Conservation (phyloP, 92 coral and sea anemone genomes). For the Anthopleura xanthogrammica region DNA sequence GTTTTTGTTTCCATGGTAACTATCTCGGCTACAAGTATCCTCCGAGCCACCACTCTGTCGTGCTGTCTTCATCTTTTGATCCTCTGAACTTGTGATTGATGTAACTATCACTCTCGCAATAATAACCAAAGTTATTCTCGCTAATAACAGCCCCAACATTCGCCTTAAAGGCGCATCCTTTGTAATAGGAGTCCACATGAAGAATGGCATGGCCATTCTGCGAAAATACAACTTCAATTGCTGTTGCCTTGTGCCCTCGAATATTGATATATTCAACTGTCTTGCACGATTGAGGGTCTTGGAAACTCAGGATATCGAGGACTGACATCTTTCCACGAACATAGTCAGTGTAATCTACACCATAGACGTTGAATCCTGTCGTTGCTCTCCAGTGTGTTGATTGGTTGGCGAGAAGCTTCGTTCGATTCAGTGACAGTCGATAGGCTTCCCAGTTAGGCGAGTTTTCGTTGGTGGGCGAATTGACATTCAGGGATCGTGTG, state of each 20-base stretch:
- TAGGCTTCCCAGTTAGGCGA: slow-evolving; percentile 34
- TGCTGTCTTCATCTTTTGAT: neutral
- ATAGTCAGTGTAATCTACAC: slow-evolving; percentile 26
- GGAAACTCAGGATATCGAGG: slow-evolving; percentile 6
- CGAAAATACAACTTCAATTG: slow-evolving; percentile 11
- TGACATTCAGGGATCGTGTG: neutral
- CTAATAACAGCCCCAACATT: neutral
- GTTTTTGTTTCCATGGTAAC: too few relatives aligned
- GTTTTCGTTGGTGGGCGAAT: slow-evolving; percentile 6
- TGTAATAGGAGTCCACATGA: neutral
- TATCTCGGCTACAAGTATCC: slow-evolving; percentile 13
- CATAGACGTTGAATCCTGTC: slow-evolving; percentile 24
- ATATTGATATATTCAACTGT: slow-evolving; percentile 23
- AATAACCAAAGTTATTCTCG: slow-evolving; percentile 17
- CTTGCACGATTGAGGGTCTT: neutral
- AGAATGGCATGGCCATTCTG: neutral
- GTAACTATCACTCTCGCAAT: neutral
- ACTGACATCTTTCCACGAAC: slow-evolving; percentile 14
- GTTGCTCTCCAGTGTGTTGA: slow-evolving; percentile 33
- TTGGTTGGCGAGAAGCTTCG: slow-evolving; percentile 22
- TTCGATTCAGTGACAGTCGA: slow-evolving; percentile 29
- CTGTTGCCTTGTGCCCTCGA: slow-evolving; percentile 18
- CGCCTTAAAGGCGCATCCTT: neutral
- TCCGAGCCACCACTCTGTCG: slow-evolving; percentile 31
- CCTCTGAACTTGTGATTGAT: slow-evolving; percentile 20